Base-by-base conservation (phyloP, 92 coral and sea anemone genomes). In the Phenganax subtilis region DNA sequence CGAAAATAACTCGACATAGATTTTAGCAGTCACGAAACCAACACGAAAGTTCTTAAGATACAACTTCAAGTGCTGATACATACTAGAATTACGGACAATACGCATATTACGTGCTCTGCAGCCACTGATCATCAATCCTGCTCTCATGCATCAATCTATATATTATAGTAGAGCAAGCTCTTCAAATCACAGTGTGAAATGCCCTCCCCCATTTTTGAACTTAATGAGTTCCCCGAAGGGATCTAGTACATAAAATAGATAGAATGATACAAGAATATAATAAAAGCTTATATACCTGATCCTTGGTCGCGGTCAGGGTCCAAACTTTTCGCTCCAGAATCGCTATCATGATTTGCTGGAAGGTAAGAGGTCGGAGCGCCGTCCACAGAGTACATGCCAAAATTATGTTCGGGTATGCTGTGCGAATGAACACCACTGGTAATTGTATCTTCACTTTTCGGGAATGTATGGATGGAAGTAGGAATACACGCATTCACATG, bases 371-470 rank as follows among this genome's bases (percentile, higher is more conserved):
- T 84, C 80, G 87, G 29, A 88, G 86, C 86, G 80, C 84, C 86
- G 89, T 96, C 90, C 89, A 89, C 75, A 51, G 72, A 59, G 85
- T 84, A 81, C 88, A 92, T 92, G 87, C 88, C 87, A 90, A 75
- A 86, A 90, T 96, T 84, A 93, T 87, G 86, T 91, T 85, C 77
- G 91, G 97, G 58, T 12, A 84, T 14, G 63, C 88, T 92, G 86
- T 90, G 96, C 87, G 89, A 84, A 68, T 91, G 91, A 86, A 92
- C 90, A 30, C 91, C 93, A 85, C 88, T 89, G 77, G 86, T 89
- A 76, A 93, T 77, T 60, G 91, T 85, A 82, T 87, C 96, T 85
- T 93, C 97, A 75, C 76, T 88, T 93, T 96, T 93, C 84, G 88
- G 87, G 89, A 86, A 81, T 70, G 83, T 80, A 63, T 91, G 96